Evolutionary conservation across 2,888 invertebrate species (phyloP).

Genomic region (Microplitis manilae): DNA sequence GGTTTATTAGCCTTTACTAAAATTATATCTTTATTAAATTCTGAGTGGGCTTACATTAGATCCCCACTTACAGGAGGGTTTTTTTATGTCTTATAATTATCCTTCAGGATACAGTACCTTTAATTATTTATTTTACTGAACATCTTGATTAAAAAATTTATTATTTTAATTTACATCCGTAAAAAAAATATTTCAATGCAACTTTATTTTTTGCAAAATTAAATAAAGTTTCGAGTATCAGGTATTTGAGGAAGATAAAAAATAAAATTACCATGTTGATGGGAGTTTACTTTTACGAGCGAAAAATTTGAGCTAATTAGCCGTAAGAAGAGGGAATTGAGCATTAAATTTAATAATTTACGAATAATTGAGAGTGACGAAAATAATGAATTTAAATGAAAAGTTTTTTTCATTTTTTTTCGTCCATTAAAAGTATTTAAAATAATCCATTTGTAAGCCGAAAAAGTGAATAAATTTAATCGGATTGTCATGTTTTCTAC

Average conservation of each 20-base stretch:
- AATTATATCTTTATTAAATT: conserved; percentile 56
- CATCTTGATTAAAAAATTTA: not conserved
- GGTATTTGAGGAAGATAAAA: not conserved
- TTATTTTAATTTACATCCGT: not conserved
- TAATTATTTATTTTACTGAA: not conserved
- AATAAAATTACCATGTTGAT: not conserved
- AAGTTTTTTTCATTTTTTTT: too few species aligned
- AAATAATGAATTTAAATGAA: not conserved
- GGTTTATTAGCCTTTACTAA: conserved; percentile 26
- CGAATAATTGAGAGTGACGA: not conserved
- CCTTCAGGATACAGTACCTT: not conserved
- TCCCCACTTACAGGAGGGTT: not conserved
- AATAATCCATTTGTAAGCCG: not conserved
- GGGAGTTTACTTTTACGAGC: not conserved
- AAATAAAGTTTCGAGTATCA: not conserved
- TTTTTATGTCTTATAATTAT: not conserved
- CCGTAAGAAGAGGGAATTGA: not conserved
- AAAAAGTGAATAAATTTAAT: conserved; percentile 18
- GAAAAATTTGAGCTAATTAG: not conserved
- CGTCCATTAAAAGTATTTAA: too few species aligned
- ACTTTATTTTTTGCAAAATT: not conserved
- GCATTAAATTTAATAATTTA: not conserved
- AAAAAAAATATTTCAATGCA: not conserved
- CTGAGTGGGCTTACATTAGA: conserved; percentile 24
- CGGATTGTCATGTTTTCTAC: conserved; percentile 6